Conservation (phyloP, 1,140 invertebrate genomes). For the Bombus affinis region DNA sequence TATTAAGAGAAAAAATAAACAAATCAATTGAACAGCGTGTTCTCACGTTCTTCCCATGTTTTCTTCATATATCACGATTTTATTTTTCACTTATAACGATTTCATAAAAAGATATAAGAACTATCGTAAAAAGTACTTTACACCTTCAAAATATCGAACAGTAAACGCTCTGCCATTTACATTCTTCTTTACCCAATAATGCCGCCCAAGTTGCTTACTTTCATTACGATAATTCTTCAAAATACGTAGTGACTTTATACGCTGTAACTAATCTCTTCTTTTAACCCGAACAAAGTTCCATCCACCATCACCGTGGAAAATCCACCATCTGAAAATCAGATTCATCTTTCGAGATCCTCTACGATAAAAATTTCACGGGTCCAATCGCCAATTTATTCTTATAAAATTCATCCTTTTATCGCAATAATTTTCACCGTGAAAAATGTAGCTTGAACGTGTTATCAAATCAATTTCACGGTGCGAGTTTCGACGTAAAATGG, state of each 20-base stretch:
- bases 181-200: neutral
- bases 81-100: too few relatives aligned
- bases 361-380: neutral
- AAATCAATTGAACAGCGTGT: too few relatives aligned
- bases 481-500: neutral
- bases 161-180: neutral
- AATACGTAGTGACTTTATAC: neutral
- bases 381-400: neutral
- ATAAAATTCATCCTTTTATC: neutral
- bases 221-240: neutral
- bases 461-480: constrained; percentile 26
- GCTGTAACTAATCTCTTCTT: neutral
- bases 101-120: too few relatives aligned
- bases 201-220: neutral
- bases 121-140: too few relatives aligned
- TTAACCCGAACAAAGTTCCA: neutral
- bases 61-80: too few relatives aligned
- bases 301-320: neutral
- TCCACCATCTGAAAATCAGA: neutral
- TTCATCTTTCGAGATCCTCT: neutral
- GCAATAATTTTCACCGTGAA: neutral
- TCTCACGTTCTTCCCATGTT: too few relatives aligned
- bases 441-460: neutral
- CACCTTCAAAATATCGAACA: neutral
- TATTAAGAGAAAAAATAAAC: too few relatives aligned